phyloP scores from a whole-genome alignment of 2,797 vertebrate genomes.

The Artibeus jamaicensis region DNA sequence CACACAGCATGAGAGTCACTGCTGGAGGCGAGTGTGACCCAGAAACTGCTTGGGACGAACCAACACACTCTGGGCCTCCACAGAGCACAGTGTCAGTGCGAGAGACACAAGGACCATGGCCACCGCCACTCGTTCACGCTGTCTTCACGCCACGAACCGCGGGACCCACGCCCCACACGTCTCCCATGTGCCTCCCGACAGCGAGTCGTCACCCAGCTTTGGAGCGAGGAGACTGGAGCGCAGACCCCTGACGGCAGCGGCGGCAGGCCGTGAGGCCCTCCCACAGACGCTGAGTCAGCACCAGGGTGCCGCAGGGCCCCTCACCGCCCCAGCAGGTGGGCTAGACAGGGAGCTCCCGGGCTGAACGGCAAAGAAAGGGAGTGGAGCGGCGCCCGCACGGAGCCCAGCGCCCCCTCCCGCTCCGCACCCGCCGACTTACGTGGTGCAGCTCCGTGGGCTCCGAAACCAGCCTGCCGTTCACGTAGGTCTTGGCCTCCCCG shows the following conservation, averaged over 20 bases:
- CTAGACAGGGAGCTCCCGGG: neutral
- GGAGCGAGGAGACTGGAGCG: neutral
- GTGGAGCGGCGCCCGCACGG: no score
- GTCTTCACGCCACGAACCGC: neutral
- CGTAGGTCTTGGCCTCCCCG: slow-evolving; percentile 91
- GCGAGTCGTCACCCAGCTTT: no score
- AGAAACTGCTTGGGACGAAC: neutral
- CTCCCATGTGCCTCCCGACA: neutral
- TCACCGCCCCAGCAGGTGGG: neutral
- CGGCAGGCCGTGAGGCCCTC: no score
- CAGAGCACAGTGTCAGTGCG: neutral
- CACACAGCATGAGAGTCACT: neutral
- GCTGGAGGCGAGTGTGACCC: neutral
- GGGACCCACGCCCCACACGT: neutral
- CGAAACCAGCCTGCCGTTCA: slow-evolving; percentile 91
- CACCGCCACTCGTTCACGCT: neutral
- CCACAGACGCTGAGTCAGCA: no score
- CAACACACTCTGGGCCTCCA: neutral
- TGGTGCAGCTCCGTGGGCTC: slow-evolving; percentile 90
- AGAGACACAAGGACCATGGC: neutral
- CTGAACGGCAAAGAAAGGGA: neutral
- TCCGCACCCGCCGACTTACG: slow-evolving; percentile 82
- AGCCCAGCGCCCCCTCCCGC: neutral
- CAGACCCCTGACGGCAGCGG: no score
- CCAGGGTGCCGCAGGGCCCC: no score